Conservation (phyloP, 2,797 vertebrate species). For the Gallinago solitaria region DNA sequence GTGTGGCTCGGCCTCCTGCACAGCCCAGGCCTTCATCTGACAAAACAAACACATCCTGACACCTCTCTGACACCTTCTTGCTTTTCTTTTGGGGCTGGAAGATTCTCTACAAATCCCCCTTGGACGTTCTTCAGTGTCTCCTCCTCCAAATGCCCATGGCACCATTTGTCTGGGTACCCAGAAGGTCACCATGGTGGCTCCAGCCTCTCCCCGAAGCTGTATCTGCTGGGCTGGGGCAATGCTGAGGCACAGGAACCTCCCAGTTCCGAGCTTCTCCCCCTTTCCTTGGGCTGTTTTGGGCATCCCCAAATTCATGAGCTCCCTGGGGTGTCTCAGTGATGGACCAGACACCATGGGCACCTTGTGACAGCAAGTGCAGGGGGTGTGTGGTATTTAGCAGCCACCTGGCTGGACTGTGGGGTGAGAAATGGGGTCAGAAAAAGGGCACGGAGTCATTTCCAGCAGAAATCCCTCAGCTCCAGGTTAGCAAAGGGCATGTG, state of each 20-base stretch:
- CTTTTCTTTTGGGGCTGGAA: neutral
- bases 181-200: neutral
- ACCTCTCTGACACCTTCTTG: neutral
- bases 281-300: neutral
- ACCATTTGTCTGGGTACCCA: neutral
- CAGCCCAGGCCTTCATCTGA: neutral
- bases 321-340: neutral
- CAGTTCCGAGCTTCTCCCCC: neutral
- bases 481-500: neutral
- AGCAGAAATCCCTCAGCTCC: neutral
- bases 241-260: neutral
- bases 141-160: neutral
- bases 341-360: neutral
- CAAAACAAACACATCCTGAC: neutral
- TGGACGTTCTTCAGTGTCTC: neutral
- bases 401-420: neutral
- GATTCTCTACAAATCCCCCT: neutral
- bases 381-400: neutral
- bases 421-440: neutral
- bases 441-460: neutral
- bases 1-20: neutral
- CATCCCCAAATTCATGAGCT: neutral
- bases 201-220: neutral
- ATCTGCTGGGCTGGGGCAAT: neutral
- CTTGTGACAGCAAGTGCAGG: fast-evolving